Evolutionary conservation across 2,797 vertebrate species (phyloP).

Genomic region (Urocyon cinereoargenteus): DNA sequence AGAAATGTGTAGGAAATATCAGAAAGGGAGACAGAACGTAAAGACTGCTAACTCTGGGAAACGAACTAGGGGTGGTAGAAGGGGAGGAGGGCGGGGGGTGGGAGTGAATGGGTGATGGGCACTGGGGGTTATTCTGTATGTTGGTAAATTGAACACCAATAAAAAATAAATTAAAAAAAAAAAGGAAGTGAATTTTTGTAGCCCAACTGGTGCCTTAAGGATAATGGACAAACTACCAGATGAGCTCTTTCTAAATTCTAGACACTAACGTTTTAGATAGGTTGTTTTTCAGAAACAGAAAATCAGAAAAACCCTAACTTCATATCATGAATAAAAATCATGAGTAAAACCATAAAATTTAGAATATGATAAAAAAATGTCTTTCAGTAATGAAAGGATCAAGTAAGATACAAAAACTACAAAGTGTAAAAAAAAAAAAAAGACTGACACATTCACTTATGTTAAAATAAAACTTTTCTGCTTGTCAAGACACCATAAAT

Average conservation of each 20-base stretch:
- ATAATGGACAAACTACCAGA: background rate
- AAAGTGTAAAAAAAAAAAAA: background rate
- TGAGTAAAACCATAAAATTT: background rate
- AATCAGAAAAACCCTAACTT: conserved; percentile 22
- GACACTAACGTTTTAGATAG: background rate
- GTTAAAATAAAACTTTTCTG: background rate
- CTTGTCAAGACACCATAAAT: background rate
- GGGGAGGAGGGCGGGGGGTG: no score
- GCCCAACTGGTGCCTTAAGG: background rate
- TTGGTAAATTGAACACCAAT: no score
- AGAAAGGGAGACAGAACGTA: no score
- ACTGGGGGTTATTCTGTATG: no score
- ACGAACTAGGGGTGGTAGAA: no score
- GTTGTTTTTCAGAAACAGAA: background rate
- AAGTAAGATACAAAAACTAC: conserved; percentile 20
- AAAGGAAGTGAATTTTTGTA: background rate
- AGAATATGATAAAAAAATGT: background rate
- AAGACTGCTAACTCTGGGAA: no score
- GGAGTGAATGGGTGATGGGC: no score
- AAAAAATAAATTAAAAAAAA: no score
- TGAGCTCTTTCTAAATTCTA: conserved; percentile 4
- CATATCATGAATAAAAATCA: conserved; percentile 20
- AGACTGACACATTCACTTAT: background rate
- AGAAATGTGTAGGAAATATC: no score
- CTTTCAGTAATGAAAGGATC: background rate